Conservation (phyloP, 2,797 vertebrate species). For the Pantherophis vulpinus region DNA sequence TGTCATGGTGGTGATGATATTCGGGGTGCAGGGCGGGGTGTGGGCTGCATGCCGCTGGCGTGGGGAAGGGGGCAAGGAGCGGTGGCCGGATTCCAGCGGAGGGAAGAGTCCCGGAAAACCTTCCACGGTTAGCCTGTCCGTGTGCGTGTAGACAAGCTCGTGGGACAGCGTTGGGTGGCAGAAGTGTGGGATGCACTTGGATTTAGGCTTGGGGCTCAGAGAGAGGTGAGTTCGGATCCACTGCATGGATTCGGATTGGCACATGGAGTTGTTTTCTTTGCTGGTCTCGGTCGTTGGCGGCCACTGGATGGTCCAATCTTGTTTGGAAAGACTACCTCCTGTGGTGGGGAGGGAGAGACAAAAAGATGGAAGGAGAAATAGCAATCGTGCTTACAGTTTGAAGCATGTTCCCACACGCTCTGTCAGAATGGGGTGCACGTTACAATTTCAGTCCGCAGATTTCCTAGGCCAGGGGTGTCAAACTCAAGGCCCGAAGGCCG, state of each 20-base stretch:
- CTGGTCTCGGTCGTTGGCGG: constrained; percentile 83
- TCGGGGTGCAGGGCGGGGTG: constrained; percentile 89
- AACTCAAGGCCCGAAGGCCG: too few species aligned
- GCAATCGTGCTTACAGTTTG: not conserved
- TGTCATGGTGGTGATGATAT: constrained; percentile 87
- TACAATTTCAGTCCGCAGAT: not conserved
- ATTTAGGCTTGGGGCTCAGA: constrained; percentile 86
- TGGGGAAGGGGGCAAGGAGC: constrained; percentile 90
- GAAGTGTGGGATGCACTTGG: constrained; percentile 86
- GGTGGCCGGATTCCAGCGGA: constrained; percentile 78
- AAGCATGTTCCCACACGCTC: not conserved
- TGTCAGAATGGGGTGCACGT: too few species aligned
- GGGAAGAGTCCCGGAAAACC: constrained; percentile 69
- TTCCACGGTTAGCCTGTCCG: constrained; percentile 87
- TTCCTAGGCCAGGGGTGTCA: not conserved
- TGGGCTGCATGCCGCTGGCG: constrained; percentile 88
- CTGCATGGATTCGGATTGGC: constrained; percentile 79
- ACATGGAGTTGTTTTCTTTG: constrained; percentile 88
- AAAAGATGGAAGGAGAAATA: constrained; percentile 1
- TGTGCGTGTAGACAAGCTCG: constrained; percentile 73
- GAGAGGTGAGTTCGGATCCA: constrained; percentile 88
- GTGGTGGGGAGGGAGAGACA: not conserved
- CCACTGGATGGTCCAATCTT: constrained; percentile 98
- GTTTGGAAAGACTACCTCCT: constrained; percentile 88
- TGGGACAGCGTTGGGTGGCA: constrained; percentile 79